Conservation (phyloP, 1,140 invertebrate species). For the Papilio dardanus region DNA sequence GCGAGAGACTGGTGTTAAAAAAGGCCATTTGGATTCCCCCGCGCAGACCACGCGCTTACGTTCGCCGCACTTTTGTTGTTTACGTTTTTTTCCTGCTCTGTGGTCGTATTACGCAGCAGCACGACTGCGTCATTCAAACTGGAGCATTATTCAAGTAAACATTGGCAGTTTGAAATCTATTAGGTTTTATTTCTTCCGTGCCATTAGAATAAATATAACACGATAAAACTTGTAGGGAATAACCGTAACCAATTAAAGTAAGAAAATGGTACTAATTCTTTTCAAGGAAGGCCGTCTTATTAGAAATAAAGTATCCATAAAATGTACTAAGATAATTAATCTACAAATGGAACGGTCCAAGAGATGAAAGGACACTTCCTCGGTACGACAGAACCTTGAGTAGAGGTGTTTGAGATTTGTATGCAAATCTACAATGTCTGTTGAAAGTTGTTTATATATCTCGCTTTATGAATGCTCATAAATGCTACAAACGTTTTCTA, state of each 20-base stretch:
- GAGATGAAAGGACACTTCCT: constrained; percentile 37
- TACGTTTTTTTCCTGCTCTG: constrained; percentile 66
- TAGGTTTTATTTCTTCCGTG: constrained; percentile 7
- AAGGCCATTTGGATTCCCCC: constrained; percentile 70
- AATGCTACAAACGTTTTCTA: neutral
- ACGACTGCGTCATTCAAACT: constrained; percentile 43
- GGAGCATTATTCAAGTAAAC: constrained; percentile 41
- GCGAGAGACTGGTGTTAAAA: constrained; percentile 54
- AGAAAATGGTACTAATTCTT: neutral
- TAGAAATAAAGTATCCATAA: neutral
- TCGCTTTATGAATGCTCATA: constrained; percentile 27
- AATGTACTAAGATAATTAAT: neutral
- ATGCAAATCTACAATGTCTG: constrained; percentile 35
- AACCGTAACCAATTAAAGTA: neutral
- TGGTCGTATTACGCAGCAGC: constrained; percentile 42
- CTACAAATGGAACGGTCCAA: neutral
- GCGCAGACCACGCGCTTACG: constrained; percentile 60
- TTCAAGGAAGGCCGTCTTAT: neutral
- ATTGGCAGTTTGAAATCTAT: constrained; percentile 9
- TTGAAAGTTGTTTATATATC: constrained; percentile 34
- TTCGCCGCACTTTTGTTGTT: constrained; percentile 55
- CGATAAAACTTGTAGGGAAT: neutral
- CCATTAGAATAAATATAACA: neutral
- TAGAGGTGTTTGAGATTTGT: constrained; percentile 34
- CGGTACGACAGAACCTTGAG: constrained; percentile 27